Base-by-base conservation (phyloP, 2,113 vertebrate species). In the Pithys albifrons region DNA sequence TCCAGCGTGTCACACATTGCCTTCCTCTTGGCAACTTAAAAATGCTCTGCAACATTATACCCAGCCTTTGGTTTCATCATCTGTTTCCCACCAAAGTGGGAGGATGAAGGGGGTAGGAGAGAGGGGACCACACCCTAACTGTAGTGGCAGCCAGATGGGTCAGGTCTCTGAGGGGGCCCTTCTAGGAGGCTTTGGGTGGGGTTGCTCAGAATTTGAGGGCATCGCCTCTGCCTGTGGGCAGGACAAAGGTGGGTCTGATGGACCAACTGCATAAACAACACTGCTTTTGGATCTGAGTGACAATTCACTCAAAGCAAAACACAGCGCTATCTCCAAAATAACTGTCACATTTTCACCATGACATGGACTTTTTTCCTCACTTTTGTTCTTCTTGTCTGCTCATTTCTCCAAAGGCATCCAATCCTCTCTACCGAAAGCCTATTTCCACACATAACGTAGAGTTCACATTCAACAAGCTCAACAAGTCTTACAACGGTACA, bases 401-500 rank as follows among this genome's bases (percentile, higher is more conserved):
- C 28, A 19, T 94, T 83, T 95, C 69, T 81, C 91, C 91, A 12
- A 91, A 99, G 99, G 99, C 99, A 54, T 99, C 99, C 92, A 99
- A 99, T 95, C 99, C 99, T 61, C 98, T 99, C 84, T 99, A 99
- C 97, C 98, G 99, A 97, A 98, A 99, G 96, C 98, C 99, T 16
- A 98, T 99, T 96, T 98, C 99, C 48, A 99, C 98, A 0, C 98
- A 99, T 79, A 98, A 98, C 0, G 96, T 99, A 65, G 99, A 99
- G 57, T 98, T 98, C 23, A 98, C 99, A 1, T 99, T 99, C 97
- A 98, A 97, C 97, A 98, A 99, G 97, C 98, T 98, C 80, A 98
- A 97, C 96, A 99, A 98, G 97, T 98, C 98, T 69, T 99, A 98
- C 97, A 99, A 99, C 0, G 99, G 99, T 85, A 98, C 98, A 5